A percentile compares a stretch with the other conserved stretches of the same genome.
Conservation (phyloP, 1,140 invertebrate species). For the Cherax quadricarinatus region DNA sequence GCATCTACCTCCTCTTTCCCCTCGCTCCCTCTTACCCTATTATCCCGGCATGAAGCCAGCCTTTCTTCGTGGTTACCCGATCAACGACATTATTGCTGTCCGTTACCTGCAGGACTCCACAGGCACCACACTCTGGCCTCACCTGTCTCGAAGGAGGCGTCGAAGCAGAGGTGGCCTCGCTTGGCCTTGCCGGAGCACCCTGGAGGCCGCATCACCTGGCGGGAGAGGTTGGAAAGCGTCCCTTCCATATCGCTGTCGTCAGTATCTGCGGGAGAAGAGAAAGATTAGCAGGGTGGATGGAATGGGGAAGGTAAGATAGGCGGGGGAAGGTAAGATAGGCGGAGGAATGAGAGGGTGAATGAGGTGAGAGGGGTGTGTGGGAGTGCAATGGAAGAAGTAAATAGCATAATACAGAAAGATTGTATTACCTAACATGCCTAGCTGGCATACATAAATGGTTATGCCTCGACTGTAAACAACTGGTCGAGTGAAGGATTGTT, state of each 20-base stretch:
- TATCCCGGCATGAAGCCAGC: no score
- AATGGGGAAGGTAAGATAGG: background rate
- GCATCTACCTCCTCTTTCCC: no score
- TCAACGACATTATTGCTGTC: no score
- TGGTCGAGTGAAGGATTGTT: no score
- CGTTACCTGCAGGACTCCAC: no score
- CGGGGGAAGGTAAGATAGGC: background rate
- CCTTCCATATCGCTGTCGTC: constrained; percentile 97
- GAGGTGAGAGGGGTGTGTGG: background rate
- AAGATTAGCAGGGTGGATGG: constrained; percentile 23
- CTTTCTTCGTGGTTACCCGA: no score
- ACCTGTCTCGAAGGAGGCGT: constrained; percentile 97
- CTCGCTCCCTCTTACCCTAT: no score
- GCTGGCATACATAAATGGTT: no score
- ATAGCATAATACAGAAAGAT: no score
- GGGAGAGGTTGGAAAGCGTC: constrained; percentile 94
- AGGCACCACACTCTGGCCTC: constrained; percentile 62
- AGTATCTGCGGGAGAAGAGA: constrained; percentile 83
- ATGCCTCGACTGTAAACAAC: no score
- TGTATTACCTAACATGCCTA: no score
- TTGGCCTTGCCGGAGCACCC: constrained; percentile 96
- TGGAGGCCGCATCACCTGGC: constrained; percentile 93
- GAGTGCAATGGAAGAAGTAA: background rate
- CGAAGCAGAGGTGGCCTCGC: constrained; percentile 96
- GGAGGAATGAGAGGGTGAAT: background rate